These are phyloP conservation scores for Centropus unirufus DNA, from an alignment of 2,113 vertebrate genomes.

Conservation along the genomic window DNA sequence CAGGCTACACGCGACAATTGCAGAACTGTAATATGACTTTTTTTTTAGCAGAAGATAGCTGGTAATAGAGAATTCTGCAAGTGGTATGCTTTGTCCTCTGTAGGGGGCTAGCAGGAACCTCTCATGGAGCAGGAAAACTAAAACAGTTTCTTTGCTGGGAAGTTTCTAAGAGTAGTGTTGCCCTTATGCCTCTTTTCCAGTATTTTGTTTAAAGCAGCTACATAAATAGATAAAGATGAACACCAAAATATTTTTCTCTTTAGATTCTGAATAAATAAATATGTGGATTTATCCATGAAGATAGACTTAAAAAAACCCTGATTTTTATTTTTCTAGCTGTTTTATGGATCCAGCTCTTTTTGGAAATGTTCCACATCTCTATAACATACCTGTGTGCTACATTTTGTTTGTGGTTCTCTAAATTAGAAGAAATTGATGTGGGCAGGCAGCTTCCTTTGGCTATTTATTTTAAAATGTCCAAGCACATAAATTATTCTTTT, in stretches of 20 bases:
- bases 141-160: not conserved
- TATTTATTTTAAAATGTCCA: slow-evolving; percentile 34
- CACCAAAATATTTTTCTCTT: not conserved
- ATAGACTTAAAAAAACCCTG: not conserved
- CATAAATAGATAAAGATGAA: not conserved
- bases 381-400: not conserved
- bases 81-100: not conserved
- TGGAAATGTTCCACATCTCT: not conserved
- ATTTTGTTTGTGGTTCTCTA: slow-evolving; percentile 10
- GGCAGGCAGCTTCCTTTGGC: slow-evolving; percentile 40
- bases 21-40: not conserved
- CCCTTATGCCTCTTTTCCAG: not conserved
- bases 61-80: not conserved
- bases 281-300: not conserved
- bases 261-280: not conserved
- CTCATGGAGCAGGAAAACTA: not conserved
- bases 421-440: slow-evolving; percentile 16
- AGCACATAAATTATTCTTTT: slow-evolving; percentile 35
- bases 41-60: not conserved
- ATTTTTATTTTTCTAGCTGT: not conserved
- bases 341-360: not conserved
- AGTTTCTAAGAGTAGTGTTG: not conserved
- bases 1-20: not conserved
- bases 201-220: not conserved
- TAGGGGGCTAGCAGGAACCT: not conserved